Percentiles rank a stretch among this genome's conserved stretches.
Conservation (phyloP, 2,797 vertebrate species). For the Acipenser transmontanus region DNA sequence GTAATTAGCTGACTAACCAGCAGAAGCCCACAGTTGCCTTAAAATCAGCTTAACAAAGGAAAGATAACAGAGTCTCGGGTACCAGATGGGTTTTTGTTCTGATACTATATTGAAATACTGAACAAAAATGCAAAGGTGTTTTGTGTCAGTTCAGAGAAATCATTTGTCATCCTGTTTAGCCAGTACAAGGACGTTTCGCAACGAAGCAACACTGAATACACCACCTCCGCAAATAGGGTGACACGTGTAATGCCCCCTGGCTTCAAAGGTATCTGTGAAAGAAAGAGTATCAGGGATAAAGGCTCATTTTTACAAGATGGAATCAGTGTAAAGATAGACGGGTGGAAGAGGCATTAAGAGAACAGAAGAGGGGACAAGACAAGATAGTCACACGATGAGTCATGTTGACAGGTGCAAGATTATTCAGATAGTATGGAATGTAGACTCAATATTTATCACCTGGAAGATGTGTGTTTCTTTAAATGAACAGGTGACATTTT, state of each 20-base stretch:
- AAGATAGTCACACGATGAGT: constrained; percentile 6
- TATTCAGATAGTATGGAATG: constrained; percentile 27
- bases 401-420: constrained; percentile 24
- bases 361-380: fast-evolving
- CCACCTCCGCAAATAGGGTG: background rate
- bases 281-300: fast-evolving
- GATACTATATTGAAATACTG: background rate
- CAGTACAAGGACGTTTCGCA: background rate
- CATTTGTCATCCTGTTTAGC: background rate
- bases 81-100: too few species aligned
- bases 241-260: fast-evolving
- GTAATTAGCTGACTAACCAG: too few species aligned
- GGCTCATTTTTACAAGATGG: background rate
- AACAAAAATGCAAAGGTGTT: background rate
- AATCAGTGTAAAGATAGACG: constrained; percentile 16
- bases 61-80: too few species aligned
- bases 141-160: background rate
- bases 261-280: fast-evolving
- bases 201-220: background rate
- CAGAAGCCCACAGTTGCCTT: too few species aligned
- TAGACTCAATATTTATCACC: background rate
- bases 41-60: too few species aligned
- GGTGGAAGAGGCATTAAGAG: background rate
- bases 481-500: background rate
- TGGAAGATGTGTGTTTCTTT: constrained; percentile 13